These are phyloP conservation scores for Argyresthia albistria DNA, from an alignment of 2,888 invertebrate species.

Conservation along the genomic window DNA sequence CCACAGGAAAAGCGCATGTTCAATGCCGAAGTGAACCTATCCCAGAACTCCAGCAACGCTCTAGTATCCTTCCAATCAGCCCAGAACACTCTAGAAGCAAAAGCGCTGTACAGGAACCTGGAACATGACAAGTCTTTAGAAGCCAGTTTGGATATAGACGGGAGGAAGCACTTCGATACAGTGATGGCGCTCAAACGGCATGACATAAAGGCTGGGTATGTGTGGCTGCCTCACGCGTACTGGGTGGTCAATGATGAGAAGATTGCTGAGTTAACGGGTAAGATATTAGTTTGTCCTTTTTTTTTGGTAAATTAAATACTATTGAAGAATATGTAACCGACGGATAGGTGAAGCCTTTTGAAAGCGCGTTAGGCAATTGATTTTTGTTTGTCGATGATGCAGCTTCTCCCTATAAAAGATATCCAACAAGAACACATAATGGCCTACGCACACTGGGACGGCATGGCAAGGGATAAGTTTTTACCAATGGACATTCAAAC, in stretches of 20 bases:
- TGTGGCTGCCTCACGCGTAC: constrained; percentile 79
- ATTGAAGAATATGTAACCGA: too few species aligned
- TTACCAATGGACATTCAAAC: too few species aligned
- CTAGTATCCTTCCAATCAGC: constrained; percentile 77
- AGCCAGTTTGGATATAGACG: constrained; percentile 81
- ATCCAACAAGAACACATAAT: too few species aligned
- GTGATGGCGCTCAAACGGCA: constrained; percentile 72
- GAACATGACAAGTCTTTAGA: constrained; percentile 78
- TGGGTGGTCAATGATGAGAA: constrained; percentile 81
- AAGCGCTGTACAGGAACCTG: constrained; percentile 80
- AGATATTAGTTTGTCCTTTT: too few species aligned
- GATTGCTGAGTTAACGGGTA: constrained; percentile 80
- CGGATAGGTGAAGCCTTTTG: too few species aligned
- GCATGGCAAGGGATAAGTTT: too few species aligned
- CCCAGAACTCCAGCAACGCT: constrained; percentile 52
- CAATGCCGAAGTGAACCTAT: constrained; percentile 44
- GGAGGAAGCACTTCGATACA: constrained; percentile 79
- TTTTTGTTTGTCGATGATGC: too few species aligned
- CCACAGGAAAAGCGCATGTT: constrained; percentile 61
- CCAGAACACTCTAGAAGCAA: constrained; percentile 76
- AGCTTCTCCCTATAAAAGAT: too few species aligned
- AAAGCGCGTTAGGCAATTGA: too few species aligned
- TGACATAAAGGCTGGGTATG: constrained; percentile 76
- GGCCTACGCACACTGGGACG: too few species aligned
- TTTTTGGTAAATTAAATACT: too few species aligned